These are phyloP conservation scores for Tipula confusa DNA, from an alignment of 2,888 invertebrate genomes.

Conservation along the genomic window DNA sequence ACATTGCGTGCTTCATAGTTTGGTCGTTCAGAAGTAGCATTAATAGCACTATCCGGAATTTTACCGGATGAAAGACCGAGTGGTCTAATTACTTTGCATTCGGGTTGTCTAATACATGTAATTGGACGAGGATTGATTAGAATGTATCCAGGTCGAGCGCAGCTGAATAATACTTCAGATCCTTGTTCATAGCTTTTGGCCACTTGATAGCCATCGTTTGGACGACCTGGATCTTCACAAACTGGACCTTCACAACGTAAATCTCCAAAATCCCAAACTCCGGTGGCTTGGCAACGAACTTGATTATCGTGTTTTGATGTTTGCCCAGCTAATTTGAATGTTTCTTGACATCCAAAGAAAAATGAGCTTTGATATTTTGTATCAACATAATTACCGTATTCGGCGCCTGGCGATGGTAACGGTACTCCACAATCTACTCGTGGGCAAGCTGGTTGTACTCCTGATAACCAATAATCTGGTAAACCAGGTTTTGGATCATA, in stretches of 20 bases:
- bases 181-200: constrained; percentile 82
- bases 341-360: constrained; percentile 94
- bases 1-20: constrained; percentile 89
- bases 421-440: constrained; percentile 89
- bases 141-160: constrained; percentile 87
- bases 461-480: constrained; percentile 88
- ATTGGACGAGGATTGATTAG: constrained; percentile 87
- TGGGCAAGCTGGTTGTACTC: constrained; percentile 79
- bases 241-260: constrained; percentile 91
- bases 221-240: constrained; percentile 91
- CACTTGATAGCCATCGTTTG: constrained; percentile 84
- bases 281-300: constrained; percentile 86
- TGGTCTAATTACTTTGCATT: constrained; percentile 88
- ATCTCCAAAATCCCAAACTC: constrained; percentile 96
- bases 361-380: constrained; percentile 90
- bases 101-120: constrained; percentile 85
- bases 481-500: constrained; percentile 89
- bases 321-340: constrained; percentile 90
- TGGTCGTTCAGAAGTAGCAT: constrained; percentile 88
- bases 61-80: constrained; percentile 85
- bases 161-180: constrained; percentile 86
- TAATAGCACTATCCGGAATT: constrained; percentile 92
- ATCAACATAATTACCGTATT: constrained; percentile 82
- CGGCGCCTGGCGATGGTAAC: constrained; percentile 86
- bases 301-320: constrained; percentile 87